Base-by-base conservation (phyloP, 1,140 invertebrate genomes). In the Halictus rubicundus region DNA sequence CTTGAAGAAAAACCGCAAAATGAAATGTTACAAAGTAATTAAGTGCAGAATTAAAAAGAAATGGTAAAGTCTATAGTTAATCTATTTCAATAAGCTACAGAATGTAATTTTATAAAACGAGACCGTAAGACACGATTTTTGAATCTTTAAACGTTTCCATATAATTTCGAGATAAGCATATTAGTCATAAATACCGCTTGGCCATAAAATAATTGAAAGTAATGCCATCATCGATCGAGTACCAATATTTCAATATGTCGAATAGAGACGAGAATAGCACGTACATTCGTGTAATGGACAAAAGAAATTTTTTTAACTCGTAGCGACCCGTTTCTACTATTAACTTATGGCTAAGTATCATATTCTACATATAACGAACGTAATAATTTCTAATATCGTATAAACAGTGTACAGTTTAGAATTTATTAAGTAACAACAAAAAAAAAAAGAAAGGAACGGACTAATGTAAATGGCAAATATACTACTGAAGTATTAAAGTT, bases 381-480 rank as follows among this genome's bases (percentile, higher is more conserved):
- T 66, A 46, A 59, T 32, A 59, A 76, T 23, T 32, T 72, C 21
- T 72, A 42, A 23, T 78, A 64, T 5, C 68, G n/a, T 64, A 57
- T 72, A 65, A 16, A 78, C 12, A n/a, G 37, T 72, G 68, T 78
- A 72, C 42, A 72, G 49, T 16, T 57, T 78, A 78, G 19, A 23
- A 42, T 72, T 32, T 78, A 72, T 64, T 72, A 8, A 37, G 71
- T n/a, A n/a, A n/a, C n/a, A n/a, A n/a, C 25, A 49, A 14, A 19
- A 14, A 19, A 32, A 9, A 37, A n/a, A 64, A n/a, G n/a, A n/a
- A 39, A 46, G 42, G 39, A 65, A 52, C 49, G 25, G 27, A 63
- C 27, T 57, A 57, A 57, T n/a, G 7, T 9, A 37, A 57, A 46
- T 46, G 57, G 49, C 9, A 6, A 9, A 57, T 39, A 57, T 39